These are phyloP conservation scores for Leptoclinus maculatus DNA, from an alignment of 2,797 vertebrate species.

Conservation along the genomic window DNA sequence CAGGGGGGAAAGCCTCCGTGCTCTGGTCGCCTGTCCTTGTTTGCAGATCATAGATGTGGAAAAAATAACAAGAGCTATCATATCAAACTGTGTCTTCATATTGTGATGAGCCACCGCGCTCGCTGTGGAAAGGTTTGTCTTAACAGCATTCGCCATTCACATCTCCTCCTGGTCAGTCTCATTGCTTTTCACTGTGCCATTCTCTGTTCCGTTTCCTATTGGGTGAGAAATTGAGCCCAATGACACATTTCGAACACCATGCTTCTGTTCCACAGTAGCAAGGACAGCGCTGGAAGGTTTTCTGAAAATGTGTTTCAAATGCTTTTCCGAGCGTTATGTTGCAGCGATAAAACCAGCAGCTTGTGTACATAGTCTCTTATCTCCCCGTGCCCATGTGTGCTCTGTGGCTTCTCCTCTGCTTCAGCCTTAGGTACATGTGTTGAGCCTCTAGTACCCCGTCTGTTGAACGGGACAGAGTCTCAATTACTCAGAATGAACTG, in stretches of 20 bases:
- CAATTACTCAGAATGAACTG: constrained; percentile 49
- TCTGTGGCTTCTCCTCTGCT: constrained; percentile 68
- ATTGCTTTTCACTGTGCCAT: constrained; percentile 32
- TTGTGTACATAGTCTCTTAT: constrained; percentile 82
- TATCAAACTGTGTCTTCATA: constrained; percentile 43
- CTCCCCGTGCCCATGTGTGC: constrained; percentile 75
- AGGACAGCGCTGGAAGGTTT: constrained; percentile 60
- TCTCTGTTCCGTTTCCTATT: constrained; percentile 51
- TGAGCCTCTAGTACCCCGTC: constrained; percentile 44
- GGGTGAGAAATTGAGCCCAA: constrained; percentile 70
- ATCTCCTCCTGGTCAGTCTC: constrained; percentile 45
- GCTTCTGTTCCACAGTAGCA: constrained; percentile 54
- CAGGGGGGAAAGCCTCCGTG: constrained; percentile 41
- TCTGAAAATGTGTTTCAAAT: constrained; percentile 74
- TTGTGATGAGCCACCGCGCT: constrained; percentile 26
- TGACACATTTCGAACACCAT: constrained; percentile 63
- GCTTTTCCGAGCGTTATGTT: constrained; percentile 70
- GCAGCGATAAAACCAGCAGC: constrained; percentile 78
- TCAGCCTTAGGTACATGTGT: constrained; percentile 70
- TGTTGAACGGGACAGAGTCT: constrained; percentile 50
- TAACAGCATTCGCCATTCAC: constrained; percentile 13
- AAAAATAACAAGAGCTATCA: constrained; percentile 53
- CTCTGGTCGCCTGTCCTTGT: constrained; percentile 44
- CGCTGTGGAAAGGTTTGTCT: constrained; percentile 10
- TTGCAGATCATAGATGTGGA: constrained; percentile 52